Base-by-base conservation (phyloP, 2,797 vertebrate species). In the Taenioides sp. region DNA sequence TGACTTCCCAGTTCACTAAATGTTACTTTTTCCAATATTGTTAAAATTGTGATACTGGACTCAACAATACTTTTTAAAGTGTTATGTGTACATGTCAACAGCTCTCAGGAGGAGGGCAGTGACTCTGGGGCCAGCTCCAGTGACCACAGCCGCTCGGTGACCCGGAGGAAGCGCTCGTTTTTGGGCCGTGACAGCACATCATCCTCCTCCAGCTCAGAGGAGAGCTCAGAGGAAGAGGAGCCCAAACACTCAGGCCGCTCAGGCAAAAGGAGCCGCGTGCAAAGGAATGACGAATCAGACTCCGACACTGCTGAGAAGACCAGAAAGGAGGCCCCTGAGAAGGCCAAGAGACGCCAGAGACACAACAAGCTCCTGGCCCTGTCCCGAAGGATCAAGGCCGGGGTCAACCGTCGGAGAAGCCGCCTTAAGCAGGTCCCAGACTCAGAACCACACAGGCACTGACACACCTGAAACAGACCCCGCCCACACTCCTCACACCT, bases 331-430 rank as follows among this genome's bases (percentile, higher is more conserved):
- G 87, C 85, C 71, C 84, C 72, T 22, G 89, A 92, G 83, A 91
- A 89, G 72, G 83, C 65, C 25, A 93, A 90, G 84, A 84, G 74
- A 78, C 85, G 88, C 67, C 87, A 89, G 84, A 87, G 92, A 65
- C 92, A 91, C 84, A 85, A 85, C 75, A 91, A 91, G 73, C 86
- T 93, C 71, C 77, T 93, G 75, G 92, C 89, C 16, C 87, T 93
- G 69, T 91, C 92, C 37, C 74, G 79, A 16, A 90, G 88, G 83
- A 91, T 93, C 87, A 93, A 93, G 79, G 89, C 90, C 76, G 84
- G 90, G 3, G 67, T 88, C 28, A 86, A n/a, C 66, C 76, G 91
- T 31, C 84, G 87, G 65, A 79, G 87, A 76, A 86, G 27, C 80
- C 88, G 88, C 57, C 60, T 86, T 1, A 84, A 85, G 63, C 83